Evolutionary conservation across 2,888 invertebrate species (phyloP), one percentile per base, ranked within the genome.

Genomic region (Hermodice carunculata): DNA sequence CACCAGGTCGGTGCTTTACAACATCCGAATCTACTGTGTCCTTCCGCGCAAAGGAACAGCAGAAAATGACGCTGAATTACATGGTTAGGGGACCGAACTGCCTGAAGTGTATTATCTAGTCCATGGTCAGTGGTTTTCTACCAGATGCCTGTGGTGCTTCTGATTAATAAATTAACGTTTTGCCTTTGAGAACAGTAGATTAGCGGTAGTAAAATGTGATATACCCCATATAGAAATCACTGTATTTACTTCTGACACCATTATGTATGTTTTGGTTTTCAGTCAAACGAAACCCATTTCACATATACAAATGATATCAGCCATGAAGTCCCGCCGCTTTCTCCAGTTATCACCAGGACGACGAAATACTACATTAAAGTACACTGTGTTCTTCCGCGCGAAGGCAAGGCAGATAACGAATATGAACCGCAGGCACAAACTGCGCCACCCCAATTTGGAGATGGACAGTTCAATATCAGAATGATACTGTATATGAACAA

Each of bases 251-350:
- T n/a, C n/a, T n/a, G n/a, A n/a, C n/a, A n/a, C n/a, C n/a, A n/a
- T n/a, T n/a, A n/a, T n/a, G n/a, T n/a, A n/a, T n/a, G n/a, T n/a
- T n/a, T n/a, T n/a, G n/a, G n/a, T 58, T 8, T 46, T 19, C 75
- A 84, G 82, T 57, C 66, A 22, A 84, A 84, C 60, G 61, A 48
- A 1, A 78, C 80, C 0, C 80, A 81, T 66, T 78, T 83, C 29
- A 69, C 77, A 22, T 84, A 83, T 69, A 67, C 61, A 29, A 82
- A 78, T 53, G 67, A 67, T 4, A 61, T 69, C 28, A 77, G 80
- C 48, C 74, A 76, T 29, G 74, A 73, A 26, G 79, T 82, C 1
- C 69, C 68, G 17, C 52, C 66, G 0, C 60, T 59, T 3, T 62
- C 64, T 11, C 74, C 71, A 6, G 26, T 64, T 29, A 76, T 81